These are phyloP conservation scores for Heptranchias perlo DNA, from an alignment of 2,113 vertebrate species.

Conservation along the genomic window DNA sequence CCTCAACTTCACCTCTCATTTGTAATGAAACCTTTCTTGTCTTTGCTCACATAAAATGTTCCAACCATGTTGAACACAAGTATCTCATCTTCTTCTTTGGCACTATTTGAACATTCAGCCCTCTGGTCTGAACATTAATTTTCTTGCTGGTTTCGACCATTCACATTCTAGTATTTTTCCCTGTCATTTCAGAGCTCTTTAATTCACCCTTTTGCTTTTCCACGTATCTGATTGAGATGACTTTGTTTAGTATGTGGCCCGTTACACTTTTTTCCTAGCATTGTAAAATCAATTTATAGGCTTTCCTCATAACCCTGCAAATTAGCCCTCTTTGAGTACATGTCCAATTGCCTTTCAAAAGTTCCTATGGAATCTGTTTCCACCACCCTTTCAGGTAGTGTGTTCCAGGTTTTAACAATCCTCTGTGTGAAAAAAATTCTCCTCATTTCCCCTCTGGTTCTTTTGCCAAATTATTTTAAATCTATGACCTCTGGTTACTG, in stretches of 20 bases:
- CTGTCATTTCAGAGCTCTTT: neutral
- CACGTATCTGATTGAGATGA: neutral
- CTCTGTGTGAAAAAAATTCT: no score
- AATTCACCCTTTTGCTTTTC: neutral
- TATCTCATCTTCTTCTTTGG: no score
- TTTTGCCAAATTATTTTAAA: no score
- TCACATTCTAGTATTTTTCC: neutral
- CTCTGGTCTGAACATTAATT: neutral
- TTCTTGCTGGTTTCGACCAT: neutral
- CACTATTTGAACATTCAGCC: no score
- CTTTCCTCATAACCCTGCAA: no score
- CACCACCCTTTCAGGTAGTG: no score
- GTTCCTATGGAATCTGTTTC: no score
- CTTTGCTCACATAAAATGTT: neutral
- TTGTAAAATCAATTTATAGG: neutral
- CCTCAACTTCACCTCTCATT: neutral
- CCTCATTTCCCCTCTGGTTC: no score
- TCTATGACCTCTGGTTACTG: no score
- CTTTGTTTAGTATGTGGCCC: neutral
- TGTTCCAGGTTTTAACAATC: no score
- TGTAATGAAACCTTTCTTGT: neutral
- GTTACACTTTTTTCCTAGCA: neutral
- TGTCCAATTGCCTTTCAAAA: no score
- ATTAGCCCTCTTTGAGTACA: no score
- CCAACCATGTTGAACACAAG: neutral